Evolutionary conservation across 1,140 invertebrate species (phyloP), one percentile per base, ranked within the genome.

Genomic region (Andrena cerasifolii): DNA sequence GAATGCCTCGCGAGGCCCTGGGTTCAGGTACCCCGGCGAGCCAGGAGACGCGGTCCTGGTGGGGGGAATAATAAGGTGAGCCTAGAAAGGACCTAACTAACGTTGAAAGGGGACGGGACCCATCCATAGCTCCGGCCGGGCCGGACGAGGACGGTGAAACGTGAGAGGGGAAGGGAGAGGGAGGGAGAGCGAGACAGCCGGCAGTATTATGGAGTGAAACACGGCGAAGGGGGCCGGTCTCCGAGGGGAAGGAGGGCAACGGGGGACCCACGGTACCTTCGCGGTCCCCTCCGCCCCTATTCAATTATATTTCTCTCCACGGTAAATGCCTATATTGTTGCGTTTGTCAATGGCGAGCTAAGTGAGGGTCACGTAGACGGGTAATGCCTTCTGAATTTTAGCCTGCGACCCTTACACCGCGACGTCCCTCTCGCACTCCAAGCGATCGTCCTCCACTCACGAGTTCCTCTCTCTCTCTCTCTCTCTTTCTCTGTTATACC

Each of bases 321-420:
- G 88, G 90, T 92, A 92, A 92, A 93, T 93, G 90, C 90, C 89
- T 88, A 92, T 92, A 93, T 93, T 93, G 91, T 92, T 93, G 89
- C 90, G 89, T 92, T 92, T 92, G 89, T 92, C 91, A 93, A 92
- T 92, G 91, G 88, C 78, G 86, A 88, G 88, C 88, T 90, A 91
- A 92, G 90, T 89, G 89, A 92, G 91, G 91, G 90, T 92, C 90
- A 87, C 90, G 82, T 89, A 86, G 86, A 84, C 72, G 61, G 75
- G 79, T 76, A 85, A 90, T 88, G 79, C 83, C 76, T 81, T 77
- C 65, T 79, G 85, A 82, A 87, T 86, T 84, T 79, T 79, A 75
- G 53, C 78, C 75, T 68, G 70, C 71, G 79, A 84, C 78, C 85
- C 83, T 40, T 80, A 14, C 28, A 84, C 78, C 85, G 82, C 10